These are phyloP conservation scores for Litocranius walleri DNA, from an alignment of 2,113 vertebrate species.

Conservation along the genomic window DNA sequence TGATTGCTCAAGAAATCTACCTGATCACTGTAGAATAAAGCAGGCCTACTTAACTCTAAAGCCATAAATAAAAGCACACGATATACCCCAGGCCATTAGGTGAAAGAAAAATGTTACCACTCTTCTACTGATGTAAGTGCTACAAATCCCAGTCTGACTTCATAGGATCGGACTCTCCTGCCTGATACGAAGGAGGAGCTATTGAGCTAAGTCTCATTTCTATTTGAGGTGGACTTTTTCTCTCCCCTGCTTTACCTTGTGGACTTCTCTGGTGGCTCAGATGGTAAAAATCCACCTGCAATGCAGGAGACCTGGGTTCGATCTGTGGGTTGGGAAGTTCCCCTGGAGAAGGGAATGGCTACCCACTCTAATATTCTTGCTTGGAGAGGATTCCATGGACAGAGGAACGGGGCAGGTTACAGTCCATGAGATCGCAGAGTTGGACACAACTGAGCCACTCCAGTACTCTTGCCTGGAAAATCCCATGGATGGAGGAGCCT, in stretches of 20 bases:
- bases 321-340: background rate
- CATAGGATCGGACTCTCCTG: background rate
- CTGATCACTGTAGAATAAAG: background rate
- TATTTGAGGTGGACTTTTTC: background rate
- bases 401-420: background rate
- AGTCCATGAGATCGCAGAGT: accelerated
- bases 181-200: background rate
- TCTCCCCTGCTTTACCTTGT: background rate
- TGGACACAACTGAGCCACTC: background rate
- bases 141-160: background rate
- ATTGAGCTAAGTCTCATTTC: background rate
- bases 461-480: too few relatives aligned
- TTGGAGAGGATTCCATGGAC: background rate
- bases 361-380: background rate
- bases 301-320: background rate
- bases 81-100: background rate
- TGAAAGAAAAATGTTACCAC: background rate
- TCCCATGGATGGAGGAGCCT: too few relatives aligned
- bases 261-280: background rate
- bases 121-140: background rate
- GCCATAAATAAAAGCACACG: background rate
- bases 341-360: background rate
- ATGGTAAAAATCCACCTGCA: background rate
- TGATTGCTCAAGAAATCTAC: background rate
- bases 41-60: background rate